These are phyloP conservation scores for Halcyon leucocephala DNA, from an alignment of 2,797 vertebrate species.

Conservation along the genomic window DNA sequence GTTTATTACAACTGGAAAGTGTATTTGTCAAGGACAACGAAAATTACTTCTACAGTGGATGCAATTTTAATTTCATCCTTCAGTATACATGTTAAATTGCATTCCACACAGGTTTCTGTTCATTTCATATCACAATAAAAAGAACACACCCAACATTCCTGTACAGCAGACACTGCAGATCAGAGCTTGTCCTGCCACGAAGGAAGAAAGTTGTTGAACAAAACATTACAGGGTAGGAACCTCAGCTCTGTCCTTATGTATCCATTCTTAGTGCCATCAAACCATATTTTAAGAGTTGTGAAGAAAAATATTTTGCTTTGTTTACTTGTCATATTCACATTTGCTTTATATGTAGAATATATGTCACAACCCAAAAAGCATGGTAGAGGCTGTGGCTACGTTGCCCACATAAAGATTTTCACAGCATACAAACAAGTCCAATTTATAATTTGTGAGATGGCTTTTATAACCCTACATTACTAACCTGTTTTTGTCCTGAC, in stretches of 20 bases:
- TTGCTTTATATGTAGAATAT: background rate
- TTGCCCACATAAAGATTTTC: background rate
- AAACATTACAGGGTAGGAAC: constrained; percentile 22
- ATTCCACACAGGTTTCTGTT: constrained; percentile 46
- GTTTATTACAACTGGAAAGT: background rate
- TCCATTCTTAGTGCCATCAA: background rate
- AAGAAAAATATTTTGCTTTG: background rate
- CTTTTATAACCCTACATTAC: background rate
- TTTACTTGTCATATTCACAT: background rate
- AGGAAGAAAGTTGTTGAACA: constrained; percentile 46
- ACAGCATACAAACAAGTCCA: background rate
- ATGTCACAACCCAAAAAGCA: background rate
- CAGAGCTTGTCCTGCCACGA: constrained; percentile 62
- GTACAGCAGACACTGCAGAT: constrained; percentile 43
- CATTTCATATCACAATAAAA: constrained; percentile 45
- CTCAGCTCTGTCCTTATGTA: background rate
- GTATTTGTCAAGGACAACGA: background rate
- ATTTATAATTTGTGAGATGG: background rate
- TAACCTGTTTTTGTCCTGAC: background rate
- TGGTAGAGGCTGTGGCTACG: background rate
- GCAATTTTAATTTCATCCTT: background rate
- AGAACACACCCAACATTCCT: constrained; percentile 64
- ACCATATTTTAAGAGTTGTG: background rate
- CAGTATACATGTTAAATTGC: background rate
- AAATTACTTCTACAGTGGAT: background rate